Percentiles rank a stretch among this genome's conserved stretches.
Evolutionary conservation across 2,113 vertebrate species (phyloP).

Genomic region (Crotalus viridis): DNA sequence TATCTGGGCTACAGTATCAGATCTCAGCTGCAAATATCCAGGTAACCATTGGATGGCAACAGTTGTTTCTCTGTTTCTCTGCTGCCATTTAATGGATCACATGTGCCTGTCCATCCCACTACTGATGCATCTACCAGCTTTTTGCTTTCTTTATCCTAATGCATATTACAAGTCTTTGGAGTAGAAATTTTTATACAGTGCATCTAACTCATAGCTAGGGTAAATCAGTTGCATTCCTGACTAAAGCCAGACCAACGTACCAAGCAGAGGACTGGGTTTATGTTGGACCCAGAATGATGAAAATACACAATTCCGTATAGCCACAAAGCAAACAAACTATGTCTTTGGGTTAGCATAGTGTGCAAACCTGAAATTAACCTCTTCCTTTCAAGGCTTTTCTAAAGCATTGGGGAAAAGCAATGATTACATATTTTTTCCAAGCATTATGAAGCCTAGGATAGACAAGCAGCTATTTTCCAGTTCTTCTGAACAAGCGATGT

Average conservation of each 20-base stretch:
- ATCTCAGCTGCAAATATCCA: background rate
- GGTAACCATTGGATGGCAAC: background rate
- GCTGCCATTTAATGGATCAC: background rate
- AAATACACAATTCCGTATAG: background rate
- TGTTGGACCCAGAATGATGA: background rate
- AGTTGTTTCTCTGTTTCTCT: background rate
- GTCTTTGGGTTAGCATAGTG: background rate
- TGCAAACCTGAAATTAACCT: background rate
- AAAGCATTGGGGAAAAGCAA: background rate
- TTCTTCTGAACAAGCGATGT: background rate
- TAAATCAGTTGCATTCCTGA: background rate
- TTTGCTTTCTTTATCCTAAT: background rate
- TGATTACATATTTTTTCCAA: background rate
- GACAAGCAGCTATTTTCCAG: constrained; percentile 10
- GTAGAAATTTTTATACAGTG: background rate
- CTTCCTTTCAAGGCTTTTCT: background rate
- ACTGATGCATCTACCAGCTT: background rate
- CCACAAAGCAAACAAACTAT: background rate
- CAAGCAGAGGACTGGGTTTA: background rate
- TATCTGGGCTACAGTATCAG: background rate
- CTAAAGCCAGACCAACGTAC: background rate
- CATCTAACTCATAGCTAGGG: background rate
- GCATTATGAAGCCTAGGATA: background rate
- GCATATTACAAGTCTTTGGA: background rate
- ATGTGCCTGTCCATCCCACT: background rate